phyloP scores from a whole-genome alignment of 2,888 invertebrate genomes.

The Phalangium opilio region DNA sequence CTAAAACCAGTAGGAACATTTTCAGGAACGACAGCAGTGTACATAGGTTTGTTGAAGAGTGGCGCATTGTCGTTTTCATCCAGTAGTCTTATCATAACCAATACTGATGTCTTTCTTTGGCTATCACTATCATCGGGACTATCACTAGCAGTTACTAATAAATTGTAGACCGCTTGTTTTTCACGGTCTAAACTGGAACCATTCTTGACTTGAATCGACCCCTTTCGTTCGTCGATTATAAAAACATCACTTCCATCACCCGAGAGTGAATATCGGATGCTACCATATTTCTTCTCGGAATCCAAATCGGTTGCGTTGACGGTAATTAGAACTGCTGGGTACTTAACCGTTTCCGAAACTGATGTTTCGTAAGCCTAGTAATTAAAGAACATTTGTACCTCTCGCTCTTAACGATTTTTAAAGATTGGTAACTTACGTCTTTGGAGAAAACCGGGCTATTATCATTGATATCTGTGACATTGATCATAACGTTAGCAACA shows the following conservation, averaged over 20 bases:
- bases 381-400: no score
- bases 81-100: conserved; percentile 48
- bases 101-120: conserved; percentile 46
- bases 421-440: conserved; percentile 33
- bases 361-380: conserved; percentile 49
- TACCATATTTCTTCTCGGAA: conserved; percentile 42
- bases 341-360: conserved; percentile 49
- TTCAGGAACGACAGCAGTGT: conserved; percentile 16
- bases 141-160: conserved; percentile 58
- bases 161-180: conserved; percentile 58
- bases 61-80: conserved; percentile 65
- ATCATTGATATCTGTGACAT: conserved; percentile 59
- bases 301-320: conserved; percentile 53
- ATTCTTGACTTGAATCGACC: conserved; percentile 15
- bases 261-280: conserved; percentile 50
- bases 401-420: no score
- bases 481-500: conserved; percentile 49
- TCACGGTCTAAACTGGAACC: conserved; percentile 56
- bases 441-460: conserved; percentile 50
- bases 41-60: conserved; percentile 15
- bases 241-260: conserved; percentile 60
- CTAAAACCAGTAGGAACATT: conserved; percentile 17
- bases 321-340: conserved; percentile 48
- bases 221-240: conserved; percentile 39
- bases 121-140: conserved; percentile 53